A percentile compares a stretch with the other conserved stretches of the same genome.
Evolutionary conservation across 2,888 invertebrate species (phyloP).

Genomic region (Temnothorax unifasciatus): DNA sequence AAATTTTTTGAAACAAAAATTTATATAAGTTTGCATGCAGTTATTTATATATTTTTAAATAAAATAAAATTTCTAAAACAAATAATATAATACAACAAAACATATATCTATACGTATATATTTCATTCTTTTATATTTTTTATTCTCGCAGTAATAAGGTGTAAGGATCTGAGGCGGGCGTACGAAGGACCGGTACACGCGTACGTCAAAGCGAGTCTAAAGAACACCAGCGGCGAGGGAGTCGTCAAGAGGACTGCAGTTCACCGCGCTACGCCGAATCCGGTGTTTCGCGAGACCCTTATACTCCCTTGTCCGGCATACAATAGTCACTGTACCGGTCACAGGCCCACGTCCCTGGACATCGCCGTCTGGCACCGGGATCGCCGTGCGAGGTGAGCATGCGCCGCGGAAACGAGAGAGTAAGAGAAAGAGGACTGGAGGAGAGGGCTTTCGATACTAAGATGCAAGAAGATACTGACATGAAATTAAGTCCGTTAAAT

Average conservation of each 20-base stretch:
- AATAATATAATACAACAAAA: not conserved
- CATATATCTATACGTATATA: not conserved
- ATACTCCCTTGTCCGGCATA: constrained; percentile 89
- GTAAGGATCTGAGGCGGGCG: constrained; percentile 90
- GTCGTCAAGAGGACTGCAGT: constrained; percentile 93
- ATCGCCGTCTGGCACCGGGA: constrained; percentile 96
- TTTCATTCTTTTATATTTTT: not conserved
- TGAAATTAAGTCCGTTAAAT: constrained; percentile 36
- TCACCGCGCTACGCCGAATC: constrained; percentile 92
- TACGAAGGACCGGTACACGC: constrained; percentile 92
- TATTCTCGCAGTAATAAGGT: constrained; percentile 90
- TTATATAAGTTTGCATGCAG: not conserved
- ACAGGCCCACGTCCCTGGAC: constrained; percentile 89
- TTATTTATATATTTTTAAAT: not conserved
- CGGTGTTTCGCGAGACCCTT: constrained; percentile 93
- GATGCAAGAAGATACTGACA: constrained; percentile 5
- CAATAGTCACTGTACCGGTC: constrained; percentile 79
- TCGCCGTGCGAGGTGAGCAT: constrained; percentile 92
- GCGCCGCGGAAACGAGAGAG: constrained; percentile 28
- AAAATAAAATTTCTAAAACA: not conserved
- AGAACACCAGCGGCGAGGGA: constrained; percentile 86
- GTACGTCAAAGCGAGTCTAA: constrained; percentile 91
- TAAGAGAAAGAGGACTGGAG: not conserved
- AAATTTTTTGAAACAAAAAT: not conserved
- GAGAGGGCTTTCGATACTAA: not conserved